Base-by-base conservation (phyloP, 2,888 invertebrate species). In the Lottia gigantea region DNA sequence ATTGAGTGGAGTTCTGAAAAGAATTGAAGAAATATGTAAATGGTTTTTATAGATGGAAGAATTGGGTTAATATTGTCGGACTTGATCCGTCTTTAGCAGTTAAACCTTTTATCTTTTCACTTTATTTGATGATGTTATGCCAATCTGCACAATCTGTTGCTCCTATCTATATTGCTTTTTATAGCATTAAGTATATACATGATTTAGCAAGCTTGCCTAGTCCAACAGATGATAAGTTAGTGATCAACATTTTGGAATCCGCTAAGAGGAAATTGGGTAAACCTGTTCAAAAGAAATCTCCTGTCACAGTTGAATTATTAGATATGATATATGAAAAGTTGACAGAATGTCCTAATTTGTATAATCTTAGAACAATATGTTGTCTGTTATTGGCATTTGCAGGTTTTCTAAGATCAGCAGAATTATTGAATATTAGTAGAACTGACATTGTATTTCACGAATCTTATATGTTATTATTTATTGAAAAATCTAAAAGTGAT, bases 161-260 rank as follows among this genome's bases (percentile, higher is more conserved):
- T 66, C 67, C 71, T n/a, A 64, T 67, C 7, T 55, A 31, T 12
- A 47, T 49, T 15, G 71, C 71, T 19, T 67, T 64, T 71, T 67
- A 71, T 47, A 62, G 71, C 66, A 46, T 67, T 8, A 63, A 71
- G 40, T 67, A 26, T 46, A 63, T 66, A 8, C 71, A 71, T 45
- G 47, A 63, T 2, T 46, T 71, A 25, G 49, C 40, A 15, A 63
- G 55, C 62, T 26, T 47, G 15, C 62, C n/a, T 11, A 66, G 66
- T 40, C 71, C 66, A n/a, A 45, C 70, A 8, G 25, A 70, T 19
- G 62, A 46, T 62, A 23, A 23, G n/a, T 62, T 70, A 31, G 49
- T 70, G 23, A 62, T 8, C 19, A 49, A 67, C 40, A 45, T 70
- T 15, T 46, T 70, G 16, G 66, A 66, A 49, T 66, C 70, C 8